Conservation (phyloP, 1,140 invertebrate species). For the Drosophila tristis region DNA sequence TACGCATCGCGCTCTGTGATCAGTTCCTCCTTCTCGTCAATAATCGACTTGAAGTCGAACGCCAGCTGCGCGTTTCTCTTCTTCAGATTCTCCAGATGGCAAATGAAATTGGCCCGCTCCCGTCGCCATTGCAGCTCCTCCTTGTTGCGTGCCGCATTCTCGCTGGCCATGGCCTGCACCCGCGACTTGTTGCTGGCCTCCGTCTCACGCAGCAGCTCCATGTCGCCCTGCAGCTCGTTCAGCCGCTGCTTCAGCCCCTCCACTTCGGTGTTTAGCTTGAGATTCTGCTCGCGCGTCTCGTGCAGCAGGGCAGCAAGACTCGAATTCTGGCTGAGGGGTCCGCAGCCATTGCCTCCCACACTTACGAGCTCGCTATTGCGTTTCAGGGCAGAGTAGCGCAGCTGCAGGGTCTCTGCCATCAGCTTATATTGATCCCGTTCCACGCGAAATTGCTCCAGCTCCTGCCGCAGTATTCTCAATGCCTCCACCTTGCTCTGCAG, state of each 20-base stretch:
- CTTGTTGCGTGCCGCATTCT: slow-evolving; percentile 60
- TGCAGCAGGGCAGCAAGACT: slow-evolving; percentile 84
- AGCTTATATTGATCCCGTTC: slow-evolving; percentile 93
- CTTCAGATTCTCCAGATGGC: slow-evolving; percentile 88
- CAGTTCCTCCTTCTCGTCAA: slow-evolving; percentile 95
- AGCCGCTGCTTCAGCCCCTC: slow-evolving; percentile 89
- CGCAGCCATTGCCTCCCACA: slow-evolving; percentile 34
- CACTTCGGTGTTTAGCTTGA: slow-evolving; percentile 88
- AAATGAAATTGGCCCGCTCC: slow-evolving; percentile 89
- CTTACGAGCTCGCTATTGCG: slow-evolving; percentile 75
- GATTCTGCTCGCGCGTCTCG: slow-evolving; percentile 88
- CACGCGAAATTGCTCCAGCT: slow-evolving; percentile 91
- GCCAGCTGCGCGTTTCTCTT: slow-evolving; percentile 85
- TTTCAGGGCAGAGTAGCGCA: slow-evolving; percentile 86
- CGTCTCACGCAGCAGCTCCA: slow-evolving; percentile 86
- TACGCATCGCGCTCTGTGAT: slow-evolving; percentile 93
- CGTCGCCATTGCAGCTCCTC: slow-evolving; percentile 84
- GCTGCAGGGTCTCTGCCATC: slow-evolving; percentile 91
- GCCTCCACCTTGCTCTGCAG: slow-evolving; percentile 93
- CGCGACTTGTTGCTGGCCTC: slow-evolving; percentile 53
- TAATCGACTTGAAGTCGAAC: slow-evolving; percentile 89
- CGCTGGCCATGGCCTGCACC: slow-evolving; percentile 69
- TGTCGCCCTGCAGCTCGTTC: slow-evolving; percentile 89
- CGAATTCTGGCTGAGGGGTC: slow-evolving; percentile 66
- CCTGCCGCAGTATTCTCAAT: slow-evolving; percentile 89